A percentile compares a stretch with the other conserved stretches of the same genome.
These are phyloP conservation scores for Limnephilus lunatus DNA, from an alignment of 2,888 invertebrate genomes.

Conservation along the genomic window DNA sequence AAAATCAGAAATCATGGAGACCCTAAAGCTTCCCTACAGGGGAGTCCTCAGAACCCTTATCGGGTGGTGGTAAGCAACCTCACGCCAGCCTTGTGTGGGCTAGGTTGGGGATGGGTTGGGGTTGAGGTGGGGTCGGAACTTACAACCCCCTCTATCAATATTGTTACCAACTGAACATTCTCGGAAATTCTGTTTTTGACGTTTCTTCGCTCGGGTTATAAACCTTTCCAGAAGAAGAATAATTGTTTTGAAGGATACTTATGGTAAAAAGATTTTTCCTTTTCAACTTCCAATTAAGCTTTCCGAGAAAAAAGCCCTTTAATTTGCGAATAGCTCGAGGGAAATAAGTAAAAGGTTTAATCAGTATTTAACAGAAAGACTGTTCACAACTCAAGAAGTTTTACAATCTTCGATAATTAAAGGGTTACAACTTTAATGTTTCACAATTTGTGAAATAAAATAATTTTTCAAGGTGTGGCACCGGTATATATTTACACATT, in stretches of 20 bases:
- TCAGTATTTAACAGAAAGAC: not conserved
- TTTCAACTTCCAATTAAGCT: not conserved
- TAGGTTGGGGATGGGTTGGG: constrained; percentile 47
- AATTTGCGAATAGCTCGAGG: not conserved
- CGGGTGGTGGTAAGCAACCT: constrained; percentile 8
- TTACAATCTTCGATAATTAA: not conserved
- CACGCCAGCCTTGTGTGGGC: constrained; percentile 37
- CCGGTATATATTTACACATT: not conserved
- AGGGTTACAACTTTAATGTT: not conserved
- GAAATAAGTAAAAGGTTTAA: not conserved
- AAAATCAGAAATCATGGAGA: constrained; percentile 6
- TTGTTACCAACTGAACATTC: constrained; percentile 59
- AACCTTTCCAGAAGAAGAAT: constrained; percentile 11
- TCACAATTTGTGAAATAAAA: not conserved
- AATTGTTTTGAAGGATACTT: not conserved
- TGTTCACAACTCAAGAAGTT: not conserved
- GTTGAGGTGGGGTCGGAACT: constrained; percentile 40
- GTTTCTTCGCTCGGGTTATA: constrained; percentile 38
- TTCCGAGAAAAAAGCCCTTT: not conserved
- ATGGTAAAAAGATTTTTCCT: not conserved
- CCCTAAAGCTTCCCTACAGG: constrained; percentile 9
- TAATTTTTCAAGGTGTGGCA: not conserved
- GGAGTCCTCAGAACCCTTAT: constrained; percentile 41
- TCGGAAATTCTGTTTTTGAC: constrained; percentile 59
- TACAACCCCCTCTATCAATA: constrained; percentile 54